Evolutionary conservation across 2,113 vertebrate genomes (phyloP).

Genomic region (Phylloscopus trochiloides): DNA sequence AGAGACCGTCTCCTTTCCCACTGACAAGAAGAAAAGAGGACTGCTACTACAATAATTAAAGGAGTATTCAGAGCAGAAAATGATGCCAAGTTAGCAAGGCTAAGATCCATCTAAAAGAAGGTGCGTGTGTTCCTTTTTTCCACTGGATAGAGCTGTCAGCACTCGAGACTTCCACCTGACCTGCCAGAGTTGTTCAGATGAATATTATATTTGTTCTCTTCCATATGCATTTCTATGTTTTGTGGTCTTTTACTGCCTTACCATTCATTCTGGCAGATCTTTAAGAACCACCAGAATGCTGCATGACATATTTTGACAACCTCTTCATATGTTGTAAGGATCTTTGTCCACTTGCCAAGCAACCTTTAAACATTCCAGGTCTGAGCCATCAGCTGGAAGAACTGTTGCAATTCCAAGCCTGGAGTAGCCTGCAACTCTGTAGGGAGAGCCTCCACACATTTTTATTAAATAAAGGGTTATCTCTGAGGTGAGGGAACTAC

Average conservation of each 20-base stretch:
- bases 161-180: background rate
- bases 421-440: background rate
- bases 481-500: background rate
- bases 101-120: background rate
- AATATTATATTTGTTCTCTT: background rate
- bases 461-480: background rate
- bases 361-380: background rate
- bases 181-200: background rate
- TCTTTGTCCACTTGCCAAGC: background rate
- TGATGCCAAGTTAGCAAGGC: background rate
- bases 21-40: background rate
- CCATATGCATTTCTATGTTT: background rate
- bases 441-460: background rate
- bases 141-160: background rate
- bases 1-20: background rate
- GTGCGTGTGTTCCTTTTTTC: background rate
- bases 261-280: background rate
- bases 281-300: background rate
- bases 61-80: background rate
- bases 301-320: background rate
- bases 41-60: background rate
- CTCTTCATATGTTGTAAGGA: background rate
- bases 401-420: background rate
- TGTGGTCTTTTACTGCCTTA: background rate
- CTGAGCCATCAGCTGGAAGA: background rate